Conservation (phyloP, 2,888 invertebrate species). For the Stenurella melanura region DNA sequence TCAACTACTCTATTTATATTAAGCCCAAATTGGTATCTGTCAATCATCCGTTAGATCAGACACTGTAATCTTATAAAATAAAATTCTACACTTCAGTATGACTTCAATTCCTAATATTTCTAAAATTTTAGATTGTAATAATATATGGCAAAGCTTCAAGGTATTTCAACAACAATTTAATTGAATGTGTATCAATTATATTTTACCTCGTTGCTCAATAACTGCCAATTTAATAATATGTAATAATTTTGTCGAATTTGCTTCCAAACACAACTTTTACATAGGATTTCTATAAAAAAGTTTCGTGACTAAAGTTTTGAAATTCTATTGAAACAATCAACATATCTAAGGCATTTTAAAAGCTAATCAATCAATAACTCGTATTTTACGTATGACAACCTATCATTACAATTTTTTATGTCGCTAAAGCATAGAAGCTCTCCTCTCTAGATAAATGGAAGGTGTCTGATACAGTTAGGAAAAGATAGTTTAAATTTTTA, state of each 20-base stretch:
- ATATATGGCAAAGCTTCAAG: background rate
- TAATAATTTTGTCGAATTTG: background rate
- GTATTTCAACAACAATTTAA: background rate
- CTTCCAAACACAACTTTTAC: background rate
- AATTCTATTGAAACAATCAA: background rate
- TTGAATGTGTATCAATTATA: background rate
- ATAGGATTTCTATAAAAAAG: background rate
- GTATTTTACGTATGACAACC: constrained; percentile 2
- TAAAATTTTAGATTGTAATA: too few relatives aligned
- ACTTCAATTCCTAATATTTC: too few relatives aligned
- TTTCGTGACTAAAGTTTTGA: background rate
- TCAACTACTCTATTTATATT: too few relatives aligned
- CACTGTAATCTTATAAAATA: too few relatives aligned
- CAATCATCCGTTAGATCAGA: too few relatives aligned
- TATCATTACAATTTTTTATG: constrained; percentile 7
- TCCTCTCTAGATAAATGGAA: background rate
- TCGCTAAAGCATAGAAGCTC: background rate
- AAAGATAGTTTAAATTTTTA: background rate
- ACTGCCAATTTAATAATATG: background rate
- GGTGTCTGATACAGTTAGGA: constrained; percentile 4
- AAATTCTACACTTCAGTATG: too few relatives aligned
- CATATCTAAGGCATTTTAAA: constrained; percentile 3
- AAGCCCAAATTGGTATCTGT: too few relatives aligned
- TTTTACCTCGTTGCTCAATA: background rate
- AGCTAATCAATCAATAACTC: background rate